Evolutionary conservation across 2,113 vertebrate species (phyloP).

Genomic region (Sorex fumeus): DNA sequence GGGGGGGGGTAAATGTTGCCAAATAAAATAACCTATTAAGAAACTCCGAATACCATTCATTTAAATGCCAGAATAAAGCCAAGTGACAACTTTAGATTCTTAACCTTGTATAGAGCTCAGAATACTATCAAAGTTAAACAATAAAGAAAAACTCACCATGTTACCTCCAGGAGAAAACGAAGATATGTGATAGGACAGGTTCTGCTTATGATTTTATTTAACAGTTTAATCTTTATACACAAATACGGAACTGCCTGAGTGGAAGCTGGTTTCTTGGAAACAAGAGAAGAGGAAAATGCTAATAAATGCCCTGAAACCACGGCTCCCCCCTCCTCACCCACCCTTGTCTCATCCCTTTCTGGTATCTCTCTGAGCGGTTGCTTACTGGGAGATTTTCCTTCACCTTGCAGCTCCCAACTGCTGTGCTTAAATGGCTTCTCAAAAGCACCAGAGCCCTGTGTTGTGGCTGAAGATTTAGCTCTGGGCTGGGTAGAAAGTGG

Average conservation of each 20-base stretch:
- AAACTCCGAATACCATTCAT: background rate
- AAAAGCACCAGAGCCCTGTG: slow-evolving; percentile 2
- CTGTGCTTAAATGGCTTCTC: slow-evolving; percentile 70
- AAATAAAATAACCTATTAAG: slow-evolving; percentile 14
- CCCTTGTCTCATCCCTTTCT: background rate
- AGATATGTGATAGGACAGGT: background rate
- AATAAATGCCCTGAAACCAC: slow-evolving; percentile 42
- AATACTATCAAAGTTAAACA: slow-evolving; percentile 38
- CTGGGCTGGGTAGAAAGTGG: slow-evolving; percentile 62
- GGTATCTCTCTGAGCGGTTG: slow-evolving; percentile 39
- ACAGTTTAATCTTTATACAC: slow-evolving; percentile 56
- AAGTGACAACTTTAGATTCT: slow-evolving; percentile 31
- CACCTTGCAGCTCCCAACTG: slow-evolving; percentile 14
- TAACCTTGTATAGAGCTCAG: background rate
- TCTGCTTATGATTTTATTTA: slow-evolving; percentile 64
- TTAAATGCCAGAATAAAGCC: background rate
- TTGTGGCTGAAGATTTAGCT: slow-evolving; percentile 54
- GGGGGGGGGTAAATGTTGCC: background rate
- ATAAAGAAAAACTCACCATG: background rate
- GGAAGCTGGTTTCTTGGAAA: slow-evolving; percentile 58
- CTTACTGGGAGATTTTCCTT: background rate
- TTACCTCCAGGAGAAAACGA: slow-evolving; percentile 30
- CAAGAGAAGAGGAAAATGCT: background rate
- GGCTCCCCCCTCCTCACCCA: background rate
- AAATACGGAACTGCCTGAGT: slow-evolving; percentile 42